Base-by-base conservation (phyloP, 2,888 invertebrate species). In the Gymnosoma rotundatum region DNA sequence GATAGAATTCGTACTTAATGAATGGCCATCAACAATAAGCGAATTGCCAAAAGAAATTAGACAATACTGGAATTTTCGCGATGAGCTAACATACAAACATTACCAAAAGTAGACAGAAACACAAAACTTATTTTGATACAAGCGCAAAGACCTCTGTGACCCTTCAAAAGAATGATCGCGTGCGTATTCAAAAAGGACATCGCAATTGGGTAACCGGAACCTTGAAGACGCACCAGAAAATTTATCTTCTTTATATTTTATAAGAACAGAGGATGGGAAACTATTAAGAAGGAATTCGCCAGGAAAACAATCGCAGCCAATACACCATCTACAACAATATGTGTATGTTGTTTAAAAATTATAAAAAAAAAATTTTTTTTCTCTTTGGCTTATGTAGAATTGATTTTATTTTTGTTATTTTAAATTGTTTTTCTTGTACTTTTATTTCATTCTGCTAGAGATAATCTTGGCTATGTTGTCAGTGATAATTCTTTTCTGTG, bases 271-370 rank as follows among this genome's bases (percentile, higher is more conserved):
- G 21, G 70, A 85, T 20, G 70, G 70, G 50, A 85, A 78, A 74
- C 42, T 74, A 2, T 20, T 85, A 42, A 74, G 81, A 38, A 73
- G 78, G 21, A 81, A 81, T 56, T 82, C 84, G 64, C 52, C 38
- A 54, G 67, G 18, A 32, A 61, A 18, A 61, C 42, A 18, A 9
- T 61, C n/a, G 61, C 61, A 61, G 20, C 20, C 9, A 42, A 61
- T 20, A 61, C 42, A 61, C 42, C 10, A 14, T 8, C 8, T 18
- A 42, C 20, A n/a, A 12, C 61, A 18, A 12, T 18, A 61, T 4
- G n/a, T n/a, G n/a, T n/a, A n/a, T n/a, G n/a, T n/a, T n/a, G n/a
- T n/a, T n/a, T n/a, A n/a, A n/a, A n/a, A 6, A 20, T 54, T 20
- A 20, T 7, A 20, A 21, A 16, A 52, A 18, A 52, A 52, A 52